A percentile compares a stretch with the other conserved stretches of the same genome.
These are phyloP conservation scores for Rhinogobius similis DNA, from an alignment of 2,113 vertebrate genomes.

Conservation along the genomic window DNA sequence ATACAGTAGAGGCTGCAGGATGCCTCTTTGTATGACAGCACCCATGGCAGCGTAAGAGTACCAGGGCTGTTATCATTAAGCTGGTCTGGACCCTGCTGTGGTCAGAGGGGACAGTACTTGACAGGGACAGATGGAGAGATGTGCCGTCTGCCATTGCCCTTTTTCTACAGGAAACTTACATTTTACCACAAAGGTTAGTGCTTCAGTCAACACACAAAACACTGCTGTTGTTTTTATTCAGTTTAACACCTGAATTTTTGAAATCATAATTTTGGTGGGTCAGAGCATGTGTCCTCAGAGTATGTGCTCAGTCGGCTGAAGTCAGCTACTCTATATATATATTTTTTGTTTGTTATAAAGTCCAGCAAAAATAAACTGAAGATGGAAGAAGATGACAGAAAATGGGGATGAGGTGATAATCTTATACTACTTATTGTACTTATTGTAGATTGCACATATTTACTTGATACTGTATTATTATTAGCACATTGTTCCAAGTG, in stretches of 20 bases:
- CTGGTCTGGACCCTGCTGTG: constrained; percentile 26
- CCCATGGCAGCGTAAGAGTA: constrained; percentile 43
- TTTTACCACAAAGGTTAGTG: constrained; percentile 36
- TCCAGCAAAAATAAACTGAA: no score
- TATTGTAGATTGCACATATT: no score
- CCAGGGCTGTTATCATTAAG: constrained; percentile 27
- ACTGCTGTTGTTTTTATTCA: not conserved
- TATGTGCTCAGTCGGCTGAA: no score
- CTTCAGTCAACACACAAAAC: not conserved
- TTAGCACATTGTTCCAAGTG: not conserved
- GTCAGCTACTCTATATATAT: no score
- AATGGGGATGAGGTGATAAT: not conserved
- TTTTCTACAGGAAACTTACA: constrained; percentile 22
- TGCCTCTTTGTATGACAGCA: constrained; percentile 28
- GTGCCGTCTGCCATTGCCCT: constrained; percentile 38
- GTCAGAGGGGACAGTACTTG: constrained; percentile 20
- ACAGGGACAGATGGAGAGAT: constrained; percentile 29
- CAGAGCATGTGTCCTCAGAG: no score
- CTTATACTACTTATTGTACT: not conserved
- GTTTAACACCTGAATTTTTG: not conserved
- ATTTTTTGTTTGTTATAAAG: no score
- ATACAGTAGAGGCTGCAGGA: constrained; percentile 34
- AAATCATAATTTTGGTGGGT: not conserved
- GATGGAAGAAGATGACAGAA: not conserved
- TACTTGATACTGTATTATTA: not conserved